Evolutionary conservation across 2,888 invertebrate species (phyloP).

Genomic region (Cataglyphis altisquamis): DNA sequence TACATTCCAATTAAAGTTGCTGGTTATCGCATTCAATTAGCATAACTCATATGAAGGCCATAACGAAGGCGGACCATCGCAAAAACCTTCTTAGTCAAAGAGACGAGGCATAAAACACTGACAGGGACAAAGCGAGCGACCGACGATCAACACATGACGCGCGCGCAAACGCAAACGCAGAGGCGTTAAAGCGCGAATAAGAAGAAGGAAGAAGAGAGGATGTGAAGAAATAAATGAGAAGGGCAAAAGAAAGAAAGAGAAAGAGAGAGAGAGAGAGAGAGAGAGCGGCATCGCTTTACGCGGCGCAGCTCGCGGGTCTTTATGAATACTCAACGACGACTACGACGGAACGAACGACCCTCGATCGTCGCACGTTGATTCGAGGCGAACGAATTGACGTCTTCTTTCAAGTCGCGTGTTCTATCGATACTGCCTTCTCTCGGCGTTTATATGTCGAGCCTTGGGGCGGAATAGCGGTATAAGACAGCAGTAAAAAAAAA

Average conservation of each 20-base stretch:
- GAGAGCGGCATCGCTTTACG: conserved; percentile 63
- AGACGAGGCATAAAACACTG: conserved; percentile 71
- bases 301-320: conserved; percentile 59
- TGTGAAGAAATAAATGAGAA: conserved; percentile 79
- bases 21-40: conserved; percentile 82
- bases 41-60: conserved; percentile 81
- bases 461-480: background rate
- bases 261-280: background rate
- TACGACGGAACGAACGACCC: conserved; percentile 38
- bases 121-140: conserved; percentile 3
- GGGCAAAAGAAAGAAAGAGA: conserved; percentile 52
- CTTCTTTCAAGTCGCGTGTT: conserved; percentile 61
- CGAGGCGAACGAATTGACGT: conserved; percentile 66
- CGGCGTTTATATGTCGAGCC: background rate
- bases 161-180: conserved; percentile 62
- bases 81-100: conserved; percentile 78
- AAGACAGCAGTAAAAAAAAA: background rate
- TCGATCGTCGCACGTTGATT: conserved; percentile 50
- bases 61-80: conserved; percentile 73
- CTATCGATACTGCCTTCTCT: background rate
- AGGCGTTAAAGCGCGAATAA: conserved; percentile 72
- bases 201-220: conserved; percentile 64
- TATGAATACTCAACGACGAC: conserved; percentile 65
- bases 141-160: conserved; percentile 32
- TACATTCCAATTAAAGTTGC: conserved; percentile 80